These are phyloP conservation scores for Xenopus petersii DNA, from an alignment of 2,797 vertebrate species.

Conservation along the genomic window DNA sequence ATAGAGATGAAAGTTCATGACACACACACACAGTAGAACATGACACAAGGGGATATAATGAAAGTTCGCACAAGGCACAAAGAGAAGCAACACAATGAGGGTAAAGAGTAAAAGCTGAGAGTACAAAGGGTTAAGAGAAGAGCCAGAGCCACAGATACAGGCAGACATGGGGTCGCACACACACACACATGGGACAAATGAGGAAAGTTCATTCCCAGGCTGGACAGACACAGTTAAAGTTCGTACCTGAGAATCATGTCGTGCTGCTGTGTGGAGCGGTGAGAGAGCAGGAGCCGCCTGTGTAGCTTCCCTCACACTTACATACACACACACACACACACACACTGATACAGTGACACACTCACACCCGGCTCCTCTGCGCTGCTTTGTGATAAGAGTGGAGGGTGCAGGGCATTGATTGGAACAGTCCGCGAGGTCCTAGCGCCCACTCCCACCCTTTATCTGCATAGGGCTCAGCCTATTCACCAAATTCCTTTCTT, in stretches of 20 bases:
- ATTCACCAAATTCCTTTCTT: not conserved
- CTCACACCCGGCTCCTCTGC: constrained; percentile 35
- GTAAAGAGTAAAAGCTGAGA: not conserved
- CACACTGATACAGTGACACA: constrained; percentile 16
- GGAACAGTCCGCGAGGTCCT: constrained; percentile 33
- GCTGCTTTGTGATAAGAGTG: constrained; percentile 46
- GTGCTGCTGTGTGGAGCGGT: not conserved
- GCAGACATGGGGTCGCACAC: not conserved
- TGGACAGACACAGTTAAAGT: not conserved
- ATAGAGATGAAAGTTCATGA: too few relatives aligned
- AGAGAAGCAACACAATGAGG: not conserved
- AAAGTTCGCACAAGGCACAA: not conserved
- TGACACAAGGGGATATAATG: not conserved
- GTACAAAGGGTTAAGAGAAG: not conserved
- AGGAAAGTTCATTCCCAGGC: not conserved
- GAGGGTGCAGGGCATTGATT: constrained; percentile 28
- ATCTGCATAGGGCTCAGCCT: constrained; percentile 10
- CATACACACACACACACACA: too few relatives aligned
- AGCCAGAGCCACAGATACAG: too few relatives aligned
- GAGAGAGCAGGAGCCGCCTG: not conserved
- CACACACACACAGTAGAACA: not conserved
- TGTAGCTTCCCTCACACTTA: not conserved
- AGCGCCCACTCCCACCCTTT: constrained; percentile 21
- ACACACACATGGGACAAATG: not conserved
- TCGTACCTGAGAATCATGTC: constrained; percentile 39